Conservation (phyloP, 2,888 invertebrate genomes). For the Synanthedon vespiformis region DNA sequence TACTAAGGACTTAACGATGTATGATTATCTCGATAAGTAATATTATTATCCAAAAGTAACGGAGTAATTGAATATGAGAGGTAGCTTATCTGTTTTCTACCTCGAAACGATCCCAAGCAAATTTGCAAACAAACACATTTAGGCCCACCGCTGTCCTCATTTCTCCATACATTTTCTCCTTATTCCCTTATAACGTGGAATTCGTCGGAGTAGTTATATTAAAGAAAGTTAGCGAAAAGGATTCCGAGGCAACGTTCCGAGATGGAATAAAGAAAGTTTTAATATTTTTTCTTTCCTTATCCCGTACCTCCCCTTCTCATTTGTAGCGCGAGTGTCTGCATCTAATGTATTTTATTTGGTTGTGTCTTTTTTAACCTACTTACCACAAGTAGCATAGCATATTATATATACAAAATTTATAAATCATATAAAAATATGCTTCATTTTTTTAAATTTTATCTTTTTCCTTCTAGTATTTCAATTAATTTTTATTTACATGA, state of each 20-base stretch:
- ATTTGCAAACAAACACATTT: conserved; percentile 5
- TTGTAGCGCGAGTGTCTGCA: conserved; percentile 22
- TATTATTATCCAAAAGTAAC: not conserved
- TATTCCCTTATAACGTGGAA: conserved; percentile 10
- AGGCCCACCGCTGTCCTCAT: conserved; percentile 7
- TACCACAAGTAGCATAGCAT: too few relatives aligned
- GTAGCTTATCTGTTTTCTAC: not conserved
- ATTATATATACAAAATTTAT: too few relatives aligned
- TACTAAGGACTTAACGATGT: too few relatives aligned
- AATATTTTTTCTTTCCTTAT: conserved; percentile 32
- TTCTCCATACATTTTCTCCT: conserved; percentile 9
- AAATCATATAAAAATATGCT: too few relatives aligned
- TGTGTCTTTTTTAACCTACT: conserved; percentile 2
- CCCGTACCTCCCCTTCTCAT: conserved; percentile 26
- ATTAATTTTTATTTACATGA: too few relatives aligned
- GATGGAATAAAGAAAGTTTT: conserved; percentile 48
- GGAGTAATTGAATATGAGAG: not conserved
- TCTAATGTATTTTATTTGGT: conserved; percentile 17
- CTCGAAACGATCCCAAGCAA: not conserved
- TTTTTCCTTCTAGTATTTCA: too few relatives aligned
- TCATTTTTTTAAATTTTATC: too few relatives aligned
- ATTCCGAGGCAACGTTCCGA: conserved; percentile 27
- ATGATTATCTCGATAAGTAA: too few relatives aligned
- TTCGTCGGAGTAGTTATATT: conserved; percentile 20
- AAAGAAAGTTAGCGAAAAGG: conserved; percentile 43